These are phyloP conservation scores for Enteromius unitaeniatus DNA, from an alignment of 2,797 vertebrate species.

Conservation along the genomic window DNA sequence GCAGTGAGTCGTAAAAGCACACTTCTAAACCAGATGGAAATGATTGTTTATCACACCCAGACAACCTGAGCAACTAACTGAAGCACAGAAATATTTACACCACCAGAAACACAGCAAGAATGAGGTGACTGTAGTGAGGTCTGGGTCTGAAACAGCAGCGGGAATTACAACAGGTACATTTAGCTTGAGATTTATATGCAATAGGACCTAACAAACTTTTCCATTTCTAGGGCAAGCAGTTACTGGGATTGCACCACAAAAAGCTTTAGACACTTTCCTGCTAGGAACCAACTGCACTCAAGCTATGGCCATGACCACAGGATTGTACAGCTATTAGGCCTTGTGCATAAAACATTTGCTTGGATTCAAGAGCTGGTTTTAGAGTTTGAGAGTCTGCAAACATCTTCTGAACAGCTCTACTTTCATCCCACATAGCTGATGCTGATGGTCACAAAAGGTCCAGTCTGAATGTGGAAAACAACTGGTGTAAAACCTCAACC, in stretches of 20 bases:
- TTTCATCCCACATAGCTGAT: neutral
- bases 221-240: slow-evolving; percentile 11
- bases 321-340: slow-evolving; percentile 17
- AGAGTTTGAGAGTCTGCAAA: neutral
- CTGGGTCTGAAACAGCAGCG: neutral
- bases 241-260: slow-evolving; percentile 21
- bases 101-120: slow-evolving; percentile 7
- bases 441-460: neutral
- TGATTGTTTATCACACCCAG: slow-evolving; percentile 24
- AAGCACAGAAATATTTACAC: slow-evolving; percentile 23
- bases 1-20: neutral
- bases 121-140: neutral
- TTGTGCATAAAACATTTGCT: neutral
- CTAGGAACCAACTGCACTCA: neutral
- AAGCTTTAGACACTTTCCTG: slow-evolving; percentile 15
- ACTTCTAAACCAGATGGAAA: slow-evolving; percentile 12
- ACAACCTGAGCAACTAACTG: slow-evolving; percentile 6
- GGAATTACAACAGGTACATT: slow-evolving; percentile 21
- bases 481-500: neutral
- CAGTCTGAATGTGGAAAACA: neutral
- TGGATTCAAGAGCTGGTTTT: neutral
- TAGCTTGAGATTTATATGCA: slow-evolving; percentile 22
- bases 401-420: neutral
- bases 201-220: slow-evolving; percentile 5
- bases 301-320: slow-evolving; percentile 8